Base-by-base conservation (phyloP, 1,140 invertebrate species). In the Aphelenchoides besseyi region DNA sequence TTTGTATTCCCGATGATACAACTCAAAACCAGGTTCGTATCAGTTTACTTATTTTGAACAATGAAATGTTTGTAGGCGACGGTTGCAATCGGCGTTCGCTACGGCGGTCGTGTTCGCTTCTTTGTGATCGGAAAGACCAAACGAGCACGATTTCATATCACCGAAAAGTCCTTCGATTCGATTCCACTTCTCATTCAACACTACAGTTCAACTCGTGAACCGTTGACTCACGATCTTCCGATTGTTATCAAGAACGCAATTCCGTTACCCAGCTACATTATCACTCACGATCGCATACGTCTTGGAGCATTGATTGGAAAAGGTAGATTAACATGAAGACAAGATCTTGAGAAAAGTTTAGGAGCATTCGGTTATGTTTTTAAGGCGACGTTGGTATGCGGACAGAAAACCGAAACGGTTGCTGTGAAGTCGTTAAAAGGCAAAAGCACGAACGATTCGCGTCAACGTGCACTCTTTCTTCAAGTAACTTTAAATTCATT, bases 341-440 rank as follows among this genome's bases (percentile, higher is more conserved):
- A n/a, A n/a, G n/a, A n/a, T n/a, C n/a, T n/a, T n/a, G n/a, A n/a
- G n/a, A n/a, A n/a, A n/a, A n/a, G n/a, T 48, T 12, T 26, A n/a
- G 64, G 64, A 69, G 64, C 64, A 26, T 61, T n/a, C 57, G 57
- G 57, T 18, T n/a, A 53, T 18, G 57, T 61, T 16, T 61, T 12
- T 18, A 16, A 53, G 57, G 57, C 57, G 57, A n/a, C 41, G 16
- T 18, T 61, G 12, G 57, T 61, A 18, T 53, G 57, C 41, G 57
- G 57, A 16, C 57, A 16, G 41, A 18, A 16, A 53, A 12, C 18
- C 57, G 16, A n/a, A 18, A 18, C 16, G 41, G 57, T 61, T 16
- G 57, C 57, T 9, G 57, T 61, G 16, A 61, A 61, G 57, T 9
- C 12, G 57, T 18, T 61, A 18, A 61, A 61, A 18, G 16, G 41